These are phyloP conservation scores for Tolmerus cingulatus DNA, from an alignment of 2,888 invertebrate genomes.

Conservation along the genomic window DNA sequence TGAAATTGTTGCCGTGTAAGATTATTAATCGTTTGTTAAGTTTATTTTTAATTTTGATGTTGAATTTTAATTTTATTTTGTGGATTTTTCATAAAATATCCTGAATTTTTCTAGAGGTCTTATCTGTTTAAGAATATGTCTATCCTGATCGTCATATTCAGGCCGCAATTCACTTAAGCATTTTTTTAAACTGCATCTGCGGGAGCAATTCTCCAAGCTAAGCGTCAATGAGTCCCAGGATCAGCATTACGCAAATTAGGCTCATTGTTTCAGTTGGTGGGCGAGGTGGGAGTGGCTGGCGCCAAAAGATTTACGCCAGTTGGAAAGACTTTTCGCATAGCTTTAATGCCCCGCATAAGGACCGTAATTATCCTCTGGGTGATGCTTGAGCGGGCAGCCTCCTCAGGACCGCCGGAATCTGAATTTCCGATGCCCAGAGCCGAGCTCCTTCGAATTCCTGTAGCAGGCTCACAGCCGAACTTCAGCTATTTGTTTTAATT, in stretches of 20 bases:
- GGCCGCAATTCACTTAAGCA: neutral
- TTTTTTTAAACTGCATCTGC: neutral
- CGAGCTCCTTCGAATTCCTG: too few relatives aligned
- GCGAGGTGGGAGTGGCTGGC: neutral
- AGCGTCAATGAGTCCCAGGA: neutral
- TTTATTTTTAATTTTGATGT: neutral
- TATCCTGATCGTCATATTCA: neutral
- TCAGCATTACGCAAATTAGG: constrained; percentile 9
- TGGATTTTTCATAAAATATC: neutral
- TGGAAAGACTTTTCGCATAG: constrained; percentile 5
- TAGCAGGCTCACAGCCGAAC: neutral
- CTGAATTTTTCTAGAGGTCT: neutral
- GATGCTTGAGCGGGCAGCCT: neutral
- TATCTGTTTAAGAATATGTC: neutral
- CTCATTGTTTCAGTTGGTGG: constrained; percentile 16
- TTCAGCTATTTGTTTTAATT: constrained; percentile 29
- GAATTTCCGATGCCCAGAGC: neutral
- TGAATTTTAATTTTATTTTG: neutral
- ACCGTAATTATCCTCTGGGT: constrained; percentile 28
- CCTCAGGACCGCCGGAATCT: neutral
- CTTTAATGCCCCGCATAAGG: constrained; percentile 1
- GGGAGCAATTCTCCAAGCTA: neutral
- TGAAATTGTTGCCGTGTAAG: too few relatives aligned
- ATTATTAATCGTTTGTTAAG: too few relatives aligned
- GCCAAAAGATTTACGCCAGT: neutral